Percentiles rank a stretch among this genome's conserved stretches.
Evolutionary conservation across 1,140 invertebrate genomes (phyloP).

Genomic region (Trachymyrmex cornetzi): DNA sequence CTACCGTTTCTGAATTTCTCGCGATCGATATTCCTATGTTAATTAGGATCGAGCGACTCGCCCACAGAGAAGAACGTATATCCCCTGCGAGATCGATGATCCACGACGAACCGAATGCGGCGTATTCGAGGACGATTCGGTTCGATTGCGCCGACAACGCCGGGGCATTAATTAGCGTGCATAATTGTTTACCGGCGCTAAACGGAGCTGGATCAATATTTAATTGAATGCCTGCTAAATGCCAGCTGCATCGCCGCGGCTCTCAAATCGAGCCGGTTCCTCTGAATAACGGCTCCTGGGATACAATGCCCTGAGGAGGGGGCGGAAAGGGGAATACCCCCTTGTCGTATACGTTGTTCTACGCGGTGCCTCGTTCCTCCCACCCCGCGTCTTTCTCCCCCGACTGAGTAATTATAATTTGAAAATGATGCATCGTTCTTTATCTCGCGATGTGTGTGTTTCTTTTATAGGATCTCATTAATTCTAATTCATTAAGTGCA

Average conservation of each 20-base stretch:
- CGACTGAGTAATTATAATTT: constrained; percentile 34
- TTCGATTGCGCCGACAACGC: constrained; percentile 85
- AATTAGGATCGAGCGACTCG: constrained; percentile 68
- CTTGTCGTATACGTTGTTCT: constrained; percentile 71
- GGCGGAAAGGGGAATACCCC: constrained; percentile 30
- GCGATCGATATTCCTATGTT: constrained; percentile 48
- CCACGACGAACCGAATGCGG: constrained; percentile 63
- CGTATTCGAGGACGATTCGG: constrained; percentile 75
- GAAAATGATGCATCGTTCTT: constrained; percentile 32
- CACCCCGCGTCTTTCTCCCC: constrained; percentile 35
- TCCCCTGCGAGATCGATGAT: constrained; percentile 72
- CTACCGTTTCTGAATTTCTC: neutral
- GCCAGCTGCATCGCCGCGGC: constrained; percentile 83
- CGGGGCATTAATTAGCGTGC: constrained; percentile 85
- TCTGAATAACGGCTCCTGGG: constrained; percentile 79
- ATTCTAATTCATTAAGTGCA: constrained; percentile 10
- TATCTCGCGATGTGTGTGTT: neutral
- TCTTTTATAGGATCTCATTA: neutral
- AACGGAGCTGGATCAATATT: constrained; percentile 86
- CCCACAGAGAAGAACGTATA: constrained; percentile 15
- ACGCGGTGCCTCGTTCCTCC: constrained; percentile 6
- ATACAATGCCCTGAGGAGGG: constrained; percentile 67
- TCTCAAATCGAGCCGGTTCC: constrained; percentile 82
- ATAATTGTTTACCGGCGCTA: constrained; percentile 86
- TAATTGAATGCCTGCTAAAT: constrained; percentile 86